Base-by-base conservation (phyloP, 2,113 vertebrate genomes). In the Oxyura jamaicensis region DNA sequence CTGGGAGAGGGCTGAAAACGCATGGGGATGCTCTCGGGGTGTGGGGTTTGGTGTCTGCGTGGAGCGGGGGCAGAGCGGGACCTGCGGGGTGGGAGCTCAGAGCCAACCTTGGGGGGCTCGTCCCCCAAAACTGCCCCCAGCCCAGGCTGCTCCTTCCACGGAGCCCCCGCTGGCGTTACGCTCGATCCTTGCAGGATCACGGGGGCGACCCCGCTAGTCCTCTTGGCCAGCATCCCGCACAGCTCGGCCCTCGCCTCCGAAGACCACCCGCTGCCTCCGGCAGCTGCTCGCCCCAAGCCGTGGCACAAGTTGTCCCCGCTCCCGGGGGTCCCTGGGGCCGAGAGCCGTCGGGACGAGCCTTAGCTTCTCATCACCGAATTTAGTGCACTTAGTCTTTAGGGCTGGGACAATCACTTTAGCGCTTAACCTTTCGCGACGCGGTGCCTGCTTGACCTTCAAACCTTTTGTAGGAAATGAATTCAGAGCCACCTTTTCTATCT, bases 401-500 rank as follows among this genome's bases (percentile, higher is more conserved):
- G 89, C 94, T 88, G 93, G 84, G 94, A 96, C 96, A 97, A 93
- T 90, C 92, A 86, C 81, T 75, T 75, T 86, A 74, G 94, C 9
- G 58, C 94, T 97, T 92, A 50, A 95, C 97, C 93, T 96, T 88
- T 58, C 1, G 14, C 33, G 26, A 92, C 59, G 76, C 41, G 68
- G 87, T 86, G 95, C 95, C 65, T 68, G 91, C 92, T 87, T 78
- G 86, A 95, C 95, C 96, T 94, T 90, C 93, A 95, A 97, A 84
- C 93, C 91, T 96, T 93, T 96, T 91, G 75, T 73, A 69, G 97
- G 95, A 94, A 82, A 85, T 76, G 88, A 93, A 94, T 91, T 77
- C 96, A 60, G 44, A 96, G 87, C 92, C 83, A 95, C 94, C 92
- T 97, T 97, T 97, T 95, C 67, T 96, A 90, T 96, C 69, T 88